Evolutionary conservation across 2,113 vertebrate species (phyloP), one percentile per base, ranked within the genome.

Genomic region (Chaetodon trifascialis): DNA sequence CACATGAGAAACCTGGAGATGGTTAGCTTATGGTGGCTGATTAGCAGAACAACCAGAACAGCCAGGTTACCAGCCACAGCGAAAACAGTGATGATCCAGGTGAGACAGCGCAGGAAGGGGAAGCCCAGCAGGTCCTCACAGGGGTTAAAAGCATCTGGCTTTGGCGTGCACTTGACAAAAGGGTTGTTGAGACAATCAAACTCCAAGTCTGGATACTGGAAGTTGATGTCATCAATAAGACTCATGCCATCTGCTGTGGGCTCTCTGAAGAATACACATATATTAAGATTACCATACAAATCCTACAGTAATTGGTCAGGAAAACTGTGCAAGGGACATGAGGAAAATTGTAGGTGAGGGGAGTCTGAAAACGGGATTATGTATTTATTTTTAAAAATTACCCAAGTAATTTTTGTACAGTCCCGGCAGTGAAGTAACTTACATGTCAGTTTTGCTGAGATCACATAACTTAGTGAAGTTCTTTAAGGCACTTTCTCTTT

Each of bases 81-180:
- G 0, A 97, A 95, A 64, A 96, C 76, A 0, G 95, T 95, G 15
- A 99, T 96, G 14, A 97, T 95, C 97, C 98, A 99, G 74, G 98
- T 97, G 36, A 97, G 85, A 16, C 95, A 90, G 76, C 97, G 92
- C 40, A 99, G 96, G 21, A 97, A 95, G 77, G 95, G 65, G 10
- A 96, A 97, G n/a, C 97, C 96, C 93, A 98, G 94, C 71, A 98
- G 96, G 90, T 98, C 97, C 90, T 99, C 97, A 0, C 97, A 98
- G 14, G 97, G 97, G 46, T 98, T 98, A 44, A 99, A 97, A 5
- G 94, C 96, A 0, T 97, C 97, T 1, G 97, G 96, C 60, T 95
- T 95, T 0, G 97, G 98, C 9, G 93, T 96, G 92, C 97, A 98
- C 0, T 89, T 96, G 36, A 98, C 92, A 0, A 86, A 79, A 25